A percentile compares a stretch with the other conserved stretches of the same genome.
Conservation (phyloP, 2,113 vertebrate species). For the Chaetodon auriga region DNA sequence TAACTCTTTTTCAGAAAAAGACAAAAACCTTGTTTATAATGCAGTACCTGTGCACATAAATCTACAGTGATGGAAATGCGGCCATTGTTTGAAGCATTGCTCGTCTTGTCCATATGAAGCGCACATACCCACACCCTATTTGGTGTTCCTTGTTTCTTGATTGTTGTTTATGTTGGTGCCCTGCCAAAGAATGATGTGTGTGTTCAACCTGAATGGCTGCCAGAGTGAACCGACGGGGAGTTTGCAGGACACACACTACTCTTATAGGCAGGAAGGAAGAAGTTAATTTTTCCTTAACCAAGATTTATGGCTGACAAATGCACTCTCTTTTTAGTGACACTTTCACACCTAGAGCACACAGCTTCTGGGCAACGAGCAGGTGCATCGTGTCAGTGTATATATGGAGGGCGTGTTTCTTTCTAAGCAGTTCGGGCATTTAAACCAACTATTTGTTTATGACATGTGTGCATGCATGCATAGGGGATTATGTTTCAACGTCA, state of each 20-base stretch:
- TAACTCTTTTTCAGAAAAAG: too few species aligned
- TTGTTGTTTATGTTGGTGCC: conserved; percentile 64
- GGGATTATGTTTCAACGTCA: conserved; percentile 5
- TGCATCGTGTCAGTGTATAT: background rate
- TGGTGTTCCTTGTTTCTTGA: conserved; percentile 45
- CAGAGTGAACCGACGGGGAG: conserved; percentile 8
- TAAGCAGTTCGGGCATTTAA: background rate
- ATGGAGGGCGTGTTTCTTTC: background rate
- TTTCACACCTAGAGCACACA: background rate
- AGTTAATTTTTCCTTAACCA: background rate
- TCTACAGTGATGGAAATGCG: too few species aligned
- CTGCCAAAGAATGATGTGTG: conserved; percentile 48
- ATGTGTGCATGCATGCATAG: background rate
- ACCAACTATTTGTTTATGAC: background rate
- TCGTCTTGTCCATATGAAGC: too few species aligned
- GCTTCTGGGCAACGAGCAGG: background rate
- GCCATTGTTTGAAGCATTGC: too few species aligned
- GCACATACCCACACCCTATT: conserved; percentile 57
- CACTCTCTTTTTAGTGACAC: background rate
- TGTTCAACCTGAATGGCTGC: conserved; percentile 43
- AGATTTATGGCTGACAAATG: background rate
- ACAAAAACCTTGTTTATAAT: too few species aligned
- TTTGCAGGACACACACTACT: background rate
- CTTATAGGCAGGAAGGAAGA: conserved; percentile 11
- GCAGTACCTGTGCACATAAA: too few species aligned